These are phyloP conservation scores for Pectinophora gossypiella DNA, from an alignment of 1,140 invertebrate species.

Conservation along the genomic window DNA sequence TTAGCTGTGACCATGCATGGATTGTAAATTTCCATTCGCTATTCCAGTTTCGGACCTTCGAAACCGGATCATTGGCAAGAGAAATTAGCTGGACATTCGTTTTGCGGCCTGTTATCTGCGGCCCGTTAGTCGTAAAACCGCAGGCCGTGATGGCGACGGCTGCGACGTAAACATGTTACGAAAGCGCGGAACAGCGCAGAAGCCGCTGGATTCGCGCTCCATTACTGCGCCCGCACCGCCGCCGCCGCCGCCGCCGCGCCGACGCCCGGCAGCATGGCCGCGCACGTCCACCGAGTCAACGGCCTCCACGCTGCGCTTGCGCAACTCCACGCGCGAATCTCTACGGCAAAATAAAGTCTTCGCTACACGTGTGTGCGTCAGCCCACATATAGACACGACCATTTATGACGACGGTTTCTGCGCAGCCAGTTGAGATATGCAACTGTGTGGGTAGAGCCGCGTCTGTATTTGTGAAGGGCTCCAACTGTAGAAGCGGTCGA, in stretches of 20 bases:
- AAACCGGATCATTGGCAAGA: not conserved
- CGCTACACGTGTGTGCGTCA: constrained; percentile 29
- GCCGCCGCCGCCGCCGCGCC: constrained; percentile 43
- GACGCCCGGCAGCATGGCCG: constrained; percentile 50
- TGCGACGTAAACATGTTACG: constrained; percentile 51
- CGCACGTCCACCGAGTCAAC: constrained; percentile 60
- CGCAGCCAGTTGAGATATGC: constrained; percentile 16
- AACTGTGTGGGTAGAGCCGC: constrained; percentile 15
- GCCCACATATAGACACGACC: not conserved
- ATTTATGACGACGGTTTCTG: constrained; percentile 26
- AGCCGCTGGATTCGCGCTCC: constrained; percentile 65
- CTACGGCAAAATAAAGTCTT: constrained; percentile 68
- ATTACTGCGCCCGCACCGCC: constrained; percentile 33
- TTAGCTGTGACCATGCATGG: too few relatives aligned
- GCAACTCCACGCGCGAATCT: constrained; percentile 72
- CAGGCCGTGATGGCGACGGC: constrained; percentile 10
- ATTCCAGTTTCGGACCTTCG: not conserved
- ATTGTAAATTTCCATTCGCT: not conserved
- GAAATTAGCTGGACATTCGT: not conserved
- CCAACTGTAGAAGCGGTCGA: constrained; percentile 37
- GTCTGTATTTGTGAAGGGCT: constrained; percentile 56
- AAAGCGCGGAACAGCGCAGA: constrained; percentile 58
- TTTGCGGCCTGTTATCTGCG: not conserved
- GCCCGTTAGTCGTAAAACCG: constrained; percentile 5
- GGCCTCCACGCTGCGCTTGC: constrained; percentile 70